Percentiles rank a stretch among this genome's conserved stretches.
phyloP scores from a whole-genome alignment of 2,797 vertebrate species.

The Steatocranus sp. region DNA sequence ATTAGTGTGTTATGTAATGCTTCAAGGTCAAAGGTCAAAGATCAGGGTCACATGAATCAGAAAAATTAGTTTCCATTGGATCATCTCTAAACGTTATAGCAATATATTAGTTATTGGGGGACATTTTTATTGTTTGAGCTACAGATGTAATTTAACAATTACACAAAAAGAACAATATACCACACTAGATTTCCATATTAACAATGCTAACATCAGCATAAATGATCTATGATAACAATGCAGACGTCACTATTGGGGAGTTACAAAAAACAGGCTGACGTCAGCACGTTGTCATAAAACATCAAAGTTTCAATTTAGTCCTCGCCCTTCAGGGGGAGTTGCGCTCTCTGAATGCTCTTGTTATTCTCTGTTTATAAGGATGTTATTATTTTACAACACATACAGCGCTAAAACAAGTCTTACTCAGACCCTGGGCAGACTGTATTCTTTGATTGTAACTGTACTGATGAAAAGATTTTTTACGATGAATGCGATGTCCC shows the following conservation, averaged over 20 bases:
- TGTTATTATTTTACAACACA: neutral
- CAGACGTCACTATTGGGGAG: neutral
- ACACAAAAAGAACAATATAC: neutral
- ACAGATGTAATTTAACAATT: neutral
- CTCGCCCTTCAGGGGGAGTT: neutral
- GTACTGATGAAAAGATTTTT: neutral
- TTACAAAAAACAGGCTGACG: neutral
- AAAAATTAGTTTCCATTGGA: neutral
- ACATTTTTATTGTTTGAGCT: neutral
- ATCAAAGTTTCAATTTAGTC: neutral
- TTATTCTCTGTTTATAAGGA: neutral
- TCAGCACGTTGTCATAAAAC: neutral
- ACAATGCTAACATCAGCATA: neutral
- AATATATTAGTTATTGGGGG: neutral
- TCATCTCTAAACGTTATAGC: neutral
- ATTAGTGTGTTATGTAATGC: neutral
- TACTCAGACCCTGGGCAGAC: neutral
- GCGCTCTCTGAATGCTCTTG: neutral
- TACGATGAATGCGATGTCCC: neutral
- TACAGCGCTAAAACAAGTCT: neutral
- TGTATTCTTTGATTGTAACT: neutral
- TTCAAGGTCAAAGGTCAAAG: neutral
- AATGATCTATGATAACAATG: neutral
- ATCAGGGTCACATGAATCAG: neutral
- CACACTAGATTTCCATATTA: neutral